Conservation (phyloP, 2,797 vertebrate species). For the Furcifer pardalis region DNA sequence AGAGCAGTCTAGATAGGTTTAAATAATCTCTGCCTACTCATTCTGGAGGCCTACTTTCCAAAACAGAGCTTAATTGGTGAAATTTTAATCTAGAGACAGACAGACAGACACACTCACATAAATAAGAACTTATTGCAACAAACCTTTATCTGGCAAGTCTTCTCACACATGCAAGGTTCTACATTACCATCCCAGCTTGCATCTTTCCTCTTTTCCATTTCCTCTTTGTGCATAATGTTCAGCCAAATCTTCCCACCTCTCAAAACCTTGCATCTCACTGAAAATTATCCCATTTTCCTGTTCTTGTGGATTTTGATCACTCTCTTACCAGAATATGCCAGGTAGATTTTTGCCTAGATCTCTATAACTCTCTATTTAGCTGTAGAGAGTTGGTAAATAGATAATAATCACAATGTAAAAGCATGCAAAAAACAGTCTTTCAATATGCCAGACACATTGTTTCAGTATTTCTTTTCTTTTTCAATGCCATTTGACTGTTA, state of each 20-base stretch:
- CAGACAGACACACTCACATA: neutral
- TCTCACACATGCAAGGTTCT: slow-evolving; percentile 33
- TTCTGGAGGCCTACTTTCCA: slow-evolving; percentile 53
- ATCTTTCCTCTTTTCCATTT: slow-evolving; percentile 29
- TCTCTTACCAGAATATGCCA: neutral
- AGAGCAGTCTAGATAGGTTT: slow-evolving; percentile 57
- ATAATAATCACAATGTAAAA: neutral
- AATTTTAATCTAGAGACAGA: slow-evolving; percentile 21
- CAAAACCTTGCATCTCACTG: slow-evolving; percentile 5
- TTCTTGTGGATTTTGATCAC: neutral
- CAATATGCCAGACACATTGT: neutral
- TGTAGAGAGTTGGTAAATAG: neutral
- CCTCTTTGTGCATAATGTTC: slow-evolving; percentile 30
- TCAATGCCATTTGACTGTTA: neutral
- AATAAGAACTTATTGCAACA: slow-evolving; percentile 21
- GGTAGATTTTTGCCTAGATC: neutral
- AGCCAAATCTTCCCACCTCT: slow-evolving; percentile 32
- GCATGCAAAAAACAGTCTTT: neutral
- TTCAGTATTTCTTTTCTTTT: neutral
- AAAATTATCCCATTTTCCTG: slow-evolving; percentile 3
- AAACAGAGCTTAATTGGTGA: slow-evolving; percentile 51
- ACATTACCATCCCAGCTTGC: neutral
- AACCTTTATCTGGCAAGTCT: slow-evolving; percentile 38
- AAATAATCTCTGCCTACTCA: slow-evolving; percentile 53
- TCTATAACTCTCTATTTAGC: neutral